Percentiles rank a stretch among this genome's conserved stretches.
phyloP scores from a whole-genome alignment of 1,140 invertebrate genomes.

The Drosophila micromelanica region DNA sequence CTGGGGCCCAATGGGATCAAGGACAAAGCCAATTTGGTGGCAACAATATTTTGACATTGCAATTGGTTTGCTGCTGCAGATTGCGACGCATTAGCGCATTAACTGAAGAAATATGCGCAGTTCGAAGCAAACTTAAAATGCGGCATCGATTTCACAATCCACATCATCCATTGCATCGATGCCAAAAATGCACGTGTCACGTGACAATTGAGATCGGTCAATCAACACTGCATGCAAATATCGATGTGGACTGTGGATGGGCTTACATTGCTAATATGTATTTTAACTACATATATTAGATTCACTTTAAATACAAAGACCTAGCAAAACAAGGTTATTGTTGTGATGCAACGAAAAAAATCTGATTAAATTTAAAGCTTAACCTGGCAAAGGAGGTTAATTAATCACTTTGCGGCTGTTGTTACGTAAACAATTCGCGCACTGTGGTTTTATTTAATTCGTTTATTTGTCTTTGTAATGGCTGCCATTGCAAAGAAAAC shows the following conservation, averaged over 20 bases:
- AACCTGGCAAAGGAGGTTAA: too few relatives aligned
- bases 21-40: conserved; percentile 40
- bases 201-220: conserved; percentile 1
- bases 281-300: too few relatives aligned
- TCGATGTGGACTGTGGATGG: background rate
- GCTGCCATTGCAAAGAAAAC: too few relatives aligned
- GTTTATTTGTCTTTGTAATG: background rate
- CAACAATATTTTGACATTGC: conserved; percentile 72
- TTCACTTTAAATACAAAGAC: too few relatives aligned
- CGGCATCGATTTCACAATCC: background rate
- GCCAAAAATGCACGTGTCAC: background rate
- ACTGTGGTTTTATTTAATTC: too few relatives aligned
- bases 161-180: background rate
- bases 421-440: too few relatives aligned
- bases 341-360: background rate
- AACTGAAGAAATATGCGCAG: background rate
- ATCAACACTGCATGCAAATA: background rate
- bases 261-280: background rate
- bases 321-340: background rate
- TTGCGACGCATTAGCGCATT: conserved; percentile 56
- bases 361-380: background rate
- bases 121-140: background rate
- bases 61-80: conserved; percentile 7
- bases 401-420: background rate
- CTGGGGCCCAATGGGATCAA: conserved; percentile 38